phyloP scores from a whole-genome alignment of 2,888 invertebrate genomes.

The Caenorhabditis angaria region DNA sequence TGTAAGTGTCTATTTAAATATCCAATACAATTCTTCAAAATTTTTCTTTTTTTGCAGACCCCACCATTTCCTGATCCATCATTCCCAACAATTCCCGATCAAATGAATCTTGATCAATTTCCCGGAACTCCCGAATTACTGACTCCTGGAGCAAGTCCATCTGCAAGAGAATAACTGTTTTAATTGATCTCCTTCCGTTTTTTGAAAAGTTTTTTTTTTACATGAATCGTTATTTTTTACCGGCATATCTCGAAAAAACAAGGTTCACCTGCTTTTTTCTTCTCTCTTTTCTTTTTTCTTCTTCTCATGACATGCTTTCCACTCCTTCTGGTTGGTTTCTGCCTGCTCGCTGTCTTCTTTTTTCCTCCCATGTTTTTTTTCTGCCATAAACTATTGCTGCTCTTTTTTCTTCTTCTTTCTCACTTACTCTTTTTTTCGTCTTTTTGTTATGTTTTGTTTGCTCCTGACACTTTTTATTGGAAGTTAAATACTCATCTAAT shows the following conservation, averaged over 20 bases:
- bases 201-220: neutral
- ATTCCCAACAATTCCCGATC: neutral
- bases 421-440: neutral
- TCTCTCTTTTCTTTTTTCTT: neutral
- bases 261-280: neutral
- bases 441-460: neutral
- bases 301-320: neutral
- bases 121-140: conserved; percentile 4
- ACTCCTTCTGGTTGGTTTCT: neutral
- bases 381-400: neutral
- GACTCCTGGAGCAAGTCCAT: conserved; percentile 8
- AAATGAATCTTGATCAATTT: neutral
- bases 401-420: neutral
- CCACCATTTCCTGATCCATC: neutral
- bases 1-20: too few species aligned
- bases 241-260: neutral
- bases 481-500: too few species aligned
- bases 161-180: neutral
- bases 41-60: neutral
- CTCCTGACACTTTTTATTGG: neutral
- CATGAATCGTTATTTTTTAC: neutral
- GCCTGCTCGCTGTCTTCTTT: neutral
- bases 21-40: too few species aligned
- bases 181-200: neutral
- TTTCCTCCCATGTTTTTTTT: neutral